These are phyloP conservation scores for Fregata magnificens DNA, from an alignment of 2,113 vertebrate genomes.

Conservation along the genomic window DNA sequence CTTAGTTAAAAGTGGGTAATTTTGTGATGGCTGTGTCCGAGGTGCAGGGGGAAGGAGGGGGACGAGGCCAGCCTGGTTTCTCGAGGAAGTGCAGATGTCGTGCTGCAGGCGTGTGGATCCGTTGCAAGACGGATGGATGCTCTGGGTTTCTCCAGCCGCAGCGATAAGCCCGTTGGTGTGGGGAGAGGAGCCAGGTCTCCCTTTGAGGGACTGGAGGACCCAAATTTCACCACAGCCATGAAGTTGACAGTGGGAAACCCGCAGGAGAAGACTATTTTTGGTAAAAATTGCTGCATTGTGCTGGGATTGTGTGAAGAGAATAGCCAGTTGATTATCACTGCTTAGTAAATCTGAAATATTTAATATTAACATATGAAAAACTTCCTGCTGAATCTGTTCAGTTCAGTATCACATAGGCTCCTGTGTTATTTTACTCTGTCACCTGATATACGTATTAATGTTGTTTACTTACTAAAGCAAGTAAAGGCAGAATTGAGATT, in stretches of 20 bases:
- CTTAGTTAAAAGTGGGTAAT: background rate
- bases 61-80: background rate
- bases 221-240: rapidly evolving
- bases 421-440: background rate
- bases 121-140: background rate
- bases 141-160: background rate
- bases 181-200: background rate
- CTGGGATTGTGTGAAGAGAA: background rate
- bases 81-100: rapidly evolving
- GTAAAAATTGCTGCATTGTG: background rate
- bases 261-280: background rate
- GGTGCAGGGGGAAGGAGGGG: background rate
- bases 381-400: background rate
- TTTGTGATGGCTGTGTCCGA: background rate
- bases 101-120: background rate
- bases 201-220: background rate
- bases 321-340: background rate
- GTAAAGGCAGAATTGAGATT: background rate
- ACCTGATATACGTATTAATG: background rate
- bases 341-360: background rate
- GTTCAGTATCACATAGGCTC: background rate
- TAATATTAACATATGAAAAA: background rate
- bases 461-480: background rate
- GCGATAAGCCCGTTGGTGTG: rapidly evolving
- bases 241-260: background rate